Base-by-base conservation (phyloP, 2,797 vertebrate species). In the Sebastes hopkinsi region DNA sequence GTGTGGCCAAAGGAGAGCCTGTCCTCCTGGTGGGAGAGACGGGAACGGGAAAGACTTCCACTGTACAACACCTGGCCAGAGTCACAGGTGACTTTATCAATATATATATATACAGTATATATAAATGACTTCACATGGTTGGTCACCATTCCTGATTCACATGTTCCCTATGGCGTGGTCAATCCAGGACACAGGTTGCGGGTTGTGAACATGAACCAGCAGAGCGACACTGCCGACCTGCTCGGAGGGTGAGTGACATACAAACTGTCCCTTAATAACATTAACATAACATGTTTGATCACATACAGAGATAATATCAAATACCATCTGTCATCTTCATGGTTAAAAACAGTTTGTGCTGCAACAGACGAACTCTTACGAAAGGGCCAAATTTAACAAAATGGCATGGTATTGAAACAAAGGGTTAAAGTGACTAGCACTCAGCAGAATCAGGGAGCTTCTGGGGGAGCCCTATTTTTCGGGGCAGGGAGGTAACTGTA, bases 201-300 rank as follows among this genome's bases (percentile, higher is more conserved):
- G 22, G 97, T 98, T 73, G 93, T 99, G 75, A 99, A 99, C 92
- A 99, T 99, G 98, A 99, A 99, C 92, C 98, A 99, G 76, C 98
- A 99, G 87, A 99, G 98, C 87, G 98, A 99, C 88, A 97, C 97
- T 0, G 97, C 98, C 9, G 98, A 99, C 93, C 96, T 99, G 2
- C 95, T 99, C 20, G 98, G 98, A 79, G 98, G 98, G 98, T 99
- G 90, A 97, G 97, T 82, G 13, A 66, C 16, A 14, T 2, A 10
- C 27, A 36, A 7, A 36, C 4, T 12, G 8, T 12, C 14, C 46
- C 18, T 27, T 22, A 65, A 27, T 42, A 61, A 58, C 12, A 27
- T 32, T 1, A 36, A 32, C 10, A 12, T 10, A 4, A 32, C 4
- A 25, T 71, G 36, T 59, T 23, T 6, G 16, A 29, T 75, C 36